phyloP scores from a whole-genome alignment of 2,113 vertebrate species.

The Proteles cristata region DNA sequence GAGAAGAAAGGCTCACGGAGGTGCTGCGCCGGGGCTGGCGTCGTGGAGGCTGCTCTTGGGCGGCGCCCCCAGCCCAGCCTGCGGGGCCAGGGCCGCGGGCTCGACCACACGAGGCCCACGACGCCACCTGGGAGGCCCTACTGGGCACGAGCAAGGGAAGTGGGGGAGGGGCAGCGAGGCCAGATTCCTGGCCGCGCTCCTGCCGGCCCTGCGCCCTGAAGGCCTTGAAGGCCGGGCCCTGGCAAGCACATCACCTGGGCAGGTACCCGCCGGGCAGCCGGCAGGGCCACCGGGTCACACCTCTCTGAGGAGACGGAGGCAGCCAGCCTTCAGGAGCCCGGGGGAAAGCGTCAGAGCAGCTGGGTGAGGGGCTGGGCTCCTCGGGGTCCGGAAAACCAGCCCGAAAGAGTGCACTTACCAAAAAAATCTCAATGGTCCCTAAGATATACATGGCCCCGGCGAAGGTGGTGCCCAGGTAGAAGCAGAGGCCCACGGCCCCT shows the following conservation, averaged over 20 bases:
- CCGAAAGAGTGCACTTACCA: conserved; percentile 88
- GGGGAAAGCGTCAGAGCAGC: neutral
- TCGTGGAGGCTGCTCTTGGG: neutral
- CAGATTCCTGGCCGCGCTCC: accelerated
- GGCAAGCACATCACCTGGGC: neutral
- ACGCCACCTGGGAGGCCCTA: neutral
- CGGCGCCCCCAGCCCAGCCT: neutral
- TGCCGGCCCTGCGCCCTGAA: neutral
- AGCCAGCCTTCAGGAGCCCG: neutral
- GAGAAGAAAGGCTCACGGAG: too few relatives aligned
- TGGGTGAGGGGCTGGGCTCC: too few relatives aligned
- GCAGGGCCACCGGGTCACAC: neutral
- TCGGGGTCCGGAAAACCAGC: accelerated
- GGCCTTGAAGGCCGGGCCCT: neutral
- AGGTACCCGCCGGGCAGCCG: neutral
- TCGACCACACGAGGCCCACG: accelerated
- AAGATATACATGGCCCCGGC: conserved; percentile 99
- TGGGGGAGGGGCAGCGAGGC: neutral
- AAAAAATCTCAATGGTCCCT: conserved; percentile 97
- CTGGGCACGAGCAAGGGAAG: accelerated
- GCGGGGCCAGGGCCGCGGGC: neutral
- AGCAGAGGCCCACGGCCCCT: conserved; percentile 98
- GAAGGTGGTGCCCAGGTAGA: conserved; percentile 98
- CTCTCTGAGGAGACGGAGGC: accelerated
- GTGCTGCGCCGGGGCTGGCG: accelerated